Base-by-base conservation (phyloP, 2,113 vertebrate species). In the Orcinus orca region DNA sequence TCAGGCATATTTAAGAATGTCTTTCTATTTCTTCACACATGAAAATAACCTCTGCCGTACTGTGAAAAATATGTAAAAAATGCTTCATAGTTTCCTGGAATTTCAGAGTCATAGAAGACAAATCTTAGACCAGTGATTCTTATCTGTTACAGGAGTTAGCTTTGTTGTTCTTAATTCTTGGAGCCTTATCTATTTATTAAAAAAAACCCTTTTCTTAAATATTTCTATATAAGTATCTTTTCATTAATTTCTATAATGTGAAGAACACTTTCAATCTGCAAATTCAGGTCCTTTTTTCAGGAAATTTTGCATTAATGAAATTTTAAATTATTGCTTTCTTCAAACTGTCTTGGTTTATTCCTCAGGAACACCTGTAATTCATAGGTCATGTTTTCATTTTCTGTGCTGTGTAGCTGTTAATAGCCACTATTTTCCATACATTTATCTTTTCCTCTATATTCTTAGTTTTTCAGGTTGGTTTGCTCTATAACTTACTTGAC, bases 51-150 rank as follows among this genome's bases (percentile, higher is more conserved):
- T 90, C 18, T 85, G 20, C 31, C 76, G 90, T 33, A 62, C 13
- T 31, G 41, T 95, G 58, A 70, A 96, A 97, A 89, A 87, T 44
- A 14, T 33, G 8, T 85, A 87, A 81, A 71, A 94, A 82, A 44
- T 85, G 14, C 18, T 95, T 92, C 25, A 71, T 81, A 85, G 73
- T 76, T 92, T 92, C 36, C 79, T 89, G 25, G 20, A 60, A 86
- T 82, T 71, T 86, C 82, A 90, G 84, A 90, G 44, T 90, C 81
- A 89, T 5, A 44, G 53, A 94, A 50, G 50, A 63, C 47, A 68
- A 84, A 62, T 68, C 50, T 70, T 90, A 86, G 36, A 62, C 23
- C 14, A 23, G 15, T 55, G 41, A 76, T 89, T 95, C 91, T 93
- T 73, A 26, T 90, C 41, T 83, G 29, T 93, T 80, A 44, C 31